phyloP scores from a whole-genome alignment of 2,888 invertebrate species.

The Drosophila prostipennis region DNA sequence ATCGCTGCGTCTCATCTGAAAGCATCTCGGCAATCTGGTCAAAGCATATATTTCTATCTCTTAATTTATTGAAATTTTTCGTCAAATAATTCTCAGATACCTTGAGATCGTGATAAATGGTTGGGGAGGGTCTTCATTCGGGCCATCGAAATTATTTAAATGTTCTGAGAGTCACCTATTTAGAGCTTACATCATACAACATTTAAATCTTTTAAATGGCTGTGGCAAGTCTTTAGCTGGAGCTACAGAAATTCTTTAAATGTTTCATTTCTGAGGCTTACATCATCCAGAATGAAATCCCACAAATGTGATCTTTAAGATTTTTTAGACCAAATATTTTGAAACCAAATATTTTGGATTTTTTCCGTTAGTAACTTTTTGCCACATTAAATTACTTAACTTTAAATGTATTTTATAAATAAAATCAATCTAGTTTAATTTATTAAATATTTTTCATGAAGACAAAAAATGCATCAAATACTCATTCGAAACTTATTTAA shows the following conservation, averaged over 20 bases:
- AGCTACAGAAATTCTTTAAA: slow-evolving; percentile 2
- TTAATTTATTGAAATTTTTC: slow-evolving; percentile 32
- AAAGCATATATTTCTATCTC: slow-evolving; percentile 20
- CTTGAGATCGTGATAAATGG: slow-evolving; percentile 23
- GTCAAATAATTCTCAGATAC: slow-evolving; percentile 28
- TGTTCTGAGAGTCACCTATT: background rate
- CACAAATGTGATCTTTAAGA: background rate
- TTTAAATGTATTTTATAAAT: background rate
- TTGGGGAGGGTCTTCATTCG: slow-evolving; percentile 3
- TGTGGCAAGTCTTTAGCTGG: background rate
- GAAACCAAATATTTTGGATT: too few relatives aligned
- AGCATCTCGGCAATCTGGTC: slow-evolving; percentile 7
- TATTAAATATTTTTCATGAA: too few relatives aligned
- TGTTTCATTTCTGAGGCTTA: background rate
- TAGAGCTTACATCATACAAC: background rate
- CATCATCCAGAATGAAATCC: background rate
- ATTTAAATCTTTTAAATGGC: background rate
- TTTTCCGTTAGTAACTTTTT: too few relatives aligned
- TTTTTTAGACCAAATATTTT: background rate
- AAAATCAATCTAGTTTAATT: too few relatives aligned
- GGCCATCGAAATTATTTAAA: slow-evolving; percentile 9
- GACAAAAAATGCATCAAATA: too few relatives aligned
- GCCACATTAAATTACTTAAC: background rate
- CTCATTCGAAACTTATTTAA: background rate
- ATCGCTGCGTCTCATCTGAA: slow-evolving; percentile 8